A percentile compares a stretch with the other conserved stretches of the same genome.
Evolutionary conservation across 30 jellyfish, hydroid and myxozoan species (phyloP).

Genomic region (Hydractinia symbiolongicarpus): DNA sequence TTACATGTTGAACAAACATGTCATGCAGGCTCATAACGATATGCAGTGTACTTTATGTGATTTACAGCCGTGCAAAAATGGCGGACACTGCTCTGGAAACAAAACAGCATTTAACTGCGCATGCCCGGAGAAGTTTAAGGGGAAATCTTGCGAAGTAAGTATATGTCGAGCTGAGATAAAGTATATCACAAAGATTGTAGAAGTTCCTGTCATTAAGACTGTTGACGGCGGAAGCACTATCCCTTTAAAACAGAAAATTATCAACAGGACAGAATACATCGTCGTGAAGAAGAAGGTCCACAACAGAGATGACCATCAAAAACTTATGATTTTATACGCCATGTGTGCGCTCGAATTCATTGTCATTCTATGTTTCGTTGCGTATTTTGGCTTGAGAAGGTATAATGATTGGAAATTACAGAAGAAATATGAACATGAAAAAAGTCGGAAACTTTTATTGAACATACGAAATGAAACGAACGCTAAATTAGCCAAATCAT

Average conservation of each 20-base stretch:
- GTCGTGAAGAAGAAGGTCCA: background rate
- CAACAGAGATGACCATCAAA: conserved; percentile 5
- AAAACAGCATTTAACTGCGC: conserved; percentile 4
- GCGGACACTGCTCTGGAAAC: conserved; percentile 15
- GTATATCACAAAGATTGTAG: background rate
- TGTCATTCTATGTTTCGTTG: conserved; percentile 21
- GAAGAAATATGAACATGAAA: conserved; percentile 23
- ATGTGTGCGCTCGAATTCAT: conserved; percentile 20
- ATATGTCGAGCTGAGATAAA: background rate
- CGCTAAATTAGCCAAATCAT: conserved; percentile 26
- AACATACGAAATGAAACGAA: conserved; percentile 17
- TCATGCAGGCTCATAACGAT: conserved; percentile 6
- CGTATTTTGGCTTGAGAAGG: background rate
- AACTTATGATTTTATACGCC: conserved; percentile 15
- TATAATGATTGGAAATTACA: conserved; percentile 5
- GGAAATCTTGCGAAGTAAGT: conserved; percentile 10
- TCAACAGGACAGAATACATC: background rate
- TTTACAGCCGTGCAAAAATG: conserved; percentile 8
- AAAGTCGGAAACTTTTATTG: background rate
- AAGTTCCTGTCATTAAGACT: background rate
- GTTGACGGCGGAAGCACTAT: background rate
- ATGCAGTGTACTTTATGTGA: conserved; percentile 16
- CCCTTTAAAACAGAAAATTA: conserved; percentile 12
- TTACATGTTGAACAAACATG: background rate
- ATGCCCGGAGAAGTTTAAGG: conserved; percentile 13